Evolutionary conservation across 2,888 invertebrate genomes (phyloP).

Genomic region (Drosophila diplacantha): DNA sequence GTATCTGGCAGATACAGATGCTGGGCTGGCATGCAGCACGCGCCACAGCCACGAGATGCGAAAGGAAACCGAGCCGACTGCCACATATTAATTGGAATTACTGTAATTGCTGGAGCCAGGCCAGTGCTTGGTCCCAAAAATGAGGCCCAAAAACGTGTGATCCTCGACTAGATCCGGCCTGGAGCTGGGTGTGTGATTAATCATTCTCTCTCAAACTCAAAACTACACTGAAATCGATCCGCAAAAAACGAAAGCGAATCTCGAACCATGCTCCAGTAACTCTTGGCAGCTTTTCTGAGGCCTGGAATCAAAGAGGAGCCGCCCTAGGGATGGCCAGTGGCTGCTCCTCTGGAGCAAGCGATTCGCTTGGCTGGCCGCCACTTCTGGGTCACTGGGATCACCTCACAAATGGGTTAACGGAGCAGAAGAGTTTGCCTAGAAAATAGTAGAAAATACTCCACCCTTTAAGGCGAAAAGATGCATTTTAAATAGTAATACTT

Average conservation of each 20-base stretch:
- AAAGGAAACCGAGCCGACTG: conserved; percentile 26
- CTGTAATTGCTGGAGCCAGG: conserved; percentile 27
- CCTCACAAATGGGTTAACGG: conserved; percentile 19
- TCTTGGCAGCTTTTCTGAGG: conserved; percentile 5
- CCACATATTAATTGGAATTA: conserved; percentile 42
- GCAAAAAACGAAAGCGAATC: conserved; percentile 36
- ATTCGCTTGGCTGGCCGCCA: conserved; percentile 25
- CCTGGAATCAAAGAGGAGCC: conserved; percentile 34
- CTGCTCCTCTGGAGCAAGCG: conserved; percentile 23
- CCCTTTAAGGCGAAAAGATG: background rate
- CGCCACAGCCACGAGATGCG: conserved; percentile 61
- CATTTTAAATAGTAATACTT: background rate
- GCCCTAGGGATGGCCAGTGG: conserved; percentile 25
- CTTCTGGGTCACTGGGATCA: conserved; percentile 36
- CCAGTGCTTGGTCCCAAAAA: conserved; percentile 27
- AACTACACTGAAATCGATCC: conserved; percentile 23
- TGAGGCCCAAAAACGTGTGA: conserved; percentile 26
- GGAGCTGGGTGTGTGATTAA: background rate
- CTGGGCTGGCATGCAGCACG: conserved; percentile 74
- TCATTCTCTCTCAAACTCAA: conserved; percentile 2
- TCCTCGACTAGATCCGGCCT: conserved; percentile 10
- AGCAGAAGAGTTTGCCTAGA: background rate
- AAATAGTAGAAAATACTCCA: too few relatives aligned
- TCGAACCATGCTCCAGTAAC: conserved; percentile 28
- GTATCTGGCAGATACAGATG: conserved; percentile 19